Evolutionary conservation across 2,888 invertebrate genomes (phyloP).

Genomic region (Ypsolopha scabrella): DNA sequence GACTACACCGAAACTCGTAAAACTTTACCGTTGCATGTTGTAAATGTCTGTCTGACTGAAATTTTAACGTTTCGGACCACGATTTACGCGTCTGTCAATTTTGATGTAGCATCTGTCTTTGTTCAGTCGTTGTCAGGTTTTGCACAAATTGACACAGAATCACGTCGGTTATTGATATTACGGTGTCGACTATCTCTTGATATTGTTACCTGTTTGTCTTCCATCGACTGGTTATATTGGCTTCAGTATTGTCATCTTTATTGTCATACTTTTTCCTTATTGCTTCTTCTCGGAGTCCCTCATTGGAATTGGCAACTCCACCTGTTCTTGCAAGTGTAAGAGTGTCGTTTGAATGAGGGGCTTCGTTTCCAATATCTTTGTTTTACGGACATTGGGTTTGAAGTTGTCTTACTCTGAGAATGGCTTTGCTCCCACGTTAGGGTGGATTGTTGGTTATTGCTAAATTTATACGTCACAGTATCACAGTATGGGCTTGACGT

Average conservation of each 20-base stretch:
- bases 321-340: slow-evolving; percentile 22
- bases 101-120: neutral
- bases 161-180: slow-evolving; percentile 39
- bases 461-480: neutral
- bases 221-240: slow-evolving; percentile 33
- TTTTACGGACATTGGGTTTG: neutral
- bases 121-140: neutral
- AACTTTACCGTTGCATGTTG: too few relatives aligned
- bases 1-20: too few relatives aligned
- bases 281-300: slow-evolving; percentile 14
- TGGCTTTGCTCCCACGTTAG: too few relatives aligned
- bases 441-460: neutral
- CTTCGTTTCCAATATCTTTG: slow-evolving; percentile 16
- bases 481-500: neutral
- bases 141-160: slow-evolving; percentile 19
- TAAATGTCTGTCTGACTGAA: too few relatives aligned
- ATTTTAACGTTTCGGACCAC: neutral
- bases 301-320: neutral
- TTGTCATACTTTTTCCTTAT: slow-evolving; percentile 37
- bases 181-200: slow-evolving; percentile 35
- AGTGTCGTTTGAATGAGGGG: slow-evolving; percentile 25
- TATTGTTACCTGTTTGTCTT: slow-evolving; percentile 55
- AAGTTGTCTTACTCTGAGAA: neutral
- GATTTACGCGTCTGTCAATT: neutral
- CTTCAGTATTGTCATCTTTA: slow-evolving; percentile 26